These are phyloP conservation scores for Lontra canadensis DNA, from an alignment of 2,113 vertebrate species.

Conservation along the genomic window DNA sequence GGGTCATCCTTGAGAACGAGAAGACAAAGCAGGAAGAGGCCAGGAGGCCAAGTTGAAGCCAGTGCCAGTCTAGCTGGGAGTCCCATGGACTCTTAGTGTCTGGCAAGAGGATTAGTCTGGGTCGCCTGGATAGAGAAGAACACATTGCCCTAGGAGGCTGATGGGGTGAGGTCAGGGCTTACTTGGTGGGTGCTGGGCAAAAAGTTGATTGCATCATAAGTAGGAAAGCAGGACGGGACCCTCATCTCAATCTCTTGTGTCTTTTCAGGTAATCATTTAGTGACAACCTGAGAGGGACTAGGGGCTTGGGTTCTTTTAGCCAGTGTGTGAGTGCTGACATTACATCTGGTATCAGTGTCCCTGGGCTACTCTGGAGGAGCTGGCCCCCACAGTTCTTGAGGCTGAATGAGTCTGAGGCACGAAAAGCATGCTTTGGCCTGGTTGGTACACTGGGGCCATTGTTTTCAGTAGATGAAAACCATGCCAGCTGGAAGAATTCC, in stretches of 20 bases:
- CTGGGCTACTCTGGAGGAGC: neutral
- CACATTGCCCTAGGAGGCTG: neutral
- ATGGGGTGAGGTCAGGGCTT: neutral
- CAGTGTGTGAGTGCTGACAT: neutral
- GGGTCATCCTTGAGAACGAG: neutral
- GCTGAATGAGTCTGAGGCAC: neutral
- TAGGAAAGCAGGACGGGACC: neutral
- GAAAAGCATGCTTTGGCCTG: neutral
- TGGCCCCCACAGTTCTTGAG: neutral
- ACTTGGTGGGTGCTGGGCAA: neutral
- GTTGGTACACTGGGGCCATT: constrained; percentile 3
- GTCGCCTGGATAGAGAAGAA: neutral
- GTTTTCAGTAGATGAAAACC: neutral
- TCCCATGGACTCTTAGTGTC: neutral
- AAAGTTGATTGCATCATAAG: neutral
- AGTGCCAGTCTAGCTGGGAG: neutral
- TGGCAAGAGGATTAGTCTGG: neutral
- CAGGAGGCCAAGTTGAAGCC: neutral
- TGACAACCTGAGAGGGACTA: neutral
- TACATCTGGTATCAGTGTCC: neutral
- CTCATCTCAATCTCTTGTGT: neutral
- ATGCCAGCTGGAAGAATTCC: neutral
- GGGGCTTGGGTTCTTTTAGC: neutral
- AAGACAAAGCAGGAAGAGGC: neutral
- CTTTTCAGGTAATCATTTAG: neutral